Evolutionary conservation across 2,113 vertebrate genomes (phyloP).

Genomic region (Argyrosomus japonicus): DNA sequence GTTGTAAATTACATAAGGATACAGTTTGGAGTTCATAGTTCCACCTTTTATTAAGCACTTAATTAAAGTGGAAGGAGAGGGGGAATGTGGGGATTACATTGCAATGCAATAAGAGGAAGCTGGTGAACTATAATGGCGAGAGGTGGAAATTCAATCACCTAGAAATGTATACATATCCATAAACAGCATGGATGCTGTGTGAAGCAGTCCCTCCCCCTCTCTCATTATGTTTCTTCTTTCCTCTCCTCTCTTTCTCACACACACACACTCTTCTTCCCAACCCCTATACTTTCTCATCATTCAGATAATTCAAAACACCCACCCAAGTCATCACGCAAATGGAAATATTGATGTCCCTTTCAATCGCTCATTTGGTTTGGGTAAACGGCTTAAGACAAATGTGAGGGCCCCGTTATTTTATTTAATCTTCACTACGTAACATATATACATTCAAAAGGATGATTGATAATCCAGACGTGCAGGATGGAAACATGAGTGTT

Average conservation of each 20-base stretch:
- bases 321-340: constrained; percentile 38
- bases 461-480: background rate
- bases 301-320: constrained; percentile 66
- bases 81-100: background rate
- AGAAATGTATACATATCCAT: constrained; percentile 16
- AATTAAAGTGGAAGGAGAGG: background rate
- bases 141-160: constrained; percentile 9
- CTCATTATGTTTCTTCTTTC: background rate
- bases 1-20: background rate
- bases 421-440: constrained; percentile 47
- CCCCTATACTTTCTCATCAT: constrained; percentile 47
- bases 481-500: background rate
- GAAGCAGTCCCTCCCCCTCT: background rate
- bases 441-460: background rate
- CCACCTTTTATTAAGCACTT: background rate
- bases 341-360: constrained; percentile 67
- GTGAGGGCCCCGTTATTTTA: constrained; percentile 2
- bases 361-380: constrained; percentile 11
- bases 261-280: constrained; percentile 6
- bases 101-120: background rate
- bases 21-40: background rate
- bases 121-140: constrained; percentile 8
- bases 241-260: background rate
- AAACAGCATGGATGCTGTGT: background rate
- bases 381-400: constrained; percentile 51